Conservation (phyloP, 2,797 vertebrate genomes). For the Triplophysa yarkandensis region DNA sequence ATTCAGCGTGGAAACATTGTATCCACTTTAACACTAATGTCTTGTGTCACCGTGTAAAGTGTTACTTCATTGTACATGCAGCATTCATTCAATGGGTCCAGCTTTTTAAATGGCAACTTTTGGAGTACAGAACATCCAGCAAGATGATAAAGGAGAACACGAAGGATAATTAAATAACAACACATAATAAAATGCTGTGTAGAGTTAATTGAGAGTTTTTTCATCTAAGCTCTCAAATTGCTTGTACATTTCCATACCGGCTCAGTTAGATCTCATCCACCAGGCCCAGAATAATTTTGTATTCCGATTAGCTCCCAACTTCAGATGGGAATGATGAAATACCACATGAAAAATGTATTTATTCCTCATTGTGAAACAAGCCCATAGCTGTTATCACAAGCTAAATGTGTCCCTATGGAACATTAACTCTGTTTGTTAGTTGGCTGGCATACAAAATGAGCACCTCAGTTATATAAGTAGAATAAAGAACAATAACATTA, state of each 20-base stretch:
- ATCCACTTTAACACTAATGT: conserved; percentile 38
- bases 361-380: conserved; percentile 27
- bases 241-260: neutral
- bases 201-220: conserved; percentile 23
- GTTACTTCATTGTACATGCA: conserved; percentile 25
- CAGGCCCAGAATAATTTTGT: conserved; percentile 14
- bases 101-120: neutral
- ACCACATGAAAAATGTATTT: conserved; percentile 44
- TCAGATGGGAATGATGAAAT: conserved; percentile 25
- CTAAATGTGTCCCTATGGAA: conserved; percentile 41
- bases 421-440: conserved; percentile 42
- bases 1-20: conserved; percentile 45
- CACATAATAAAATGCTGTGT: conserved; percentile 11
- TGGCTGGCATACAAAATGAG: conserved; percentile 38
- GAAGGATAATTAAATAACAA: conserved; percentile 26
- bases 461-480: conserved; percentile 64
- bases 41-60: conserved; percentile 36
- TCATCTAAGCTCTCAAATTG: conserved; percentile 5
- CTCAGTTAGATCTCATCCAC: conserved; percentile 11
- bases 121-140: neutral
- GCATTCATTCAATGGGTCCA: conserved; percentile 8
- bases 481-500: conserved; percentile 49
- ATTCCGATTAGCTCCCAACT: conserved; percentile 19
- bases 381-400: conserved; percentile 36
- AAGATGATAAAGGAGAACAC: conserved; percentile 22